Evolutionary conservation across 1,140 invertebrate genomes (phyloP), one percentile per base, ranked within the genome.

Genomic region (Medauroidea extradentata): DNA sequence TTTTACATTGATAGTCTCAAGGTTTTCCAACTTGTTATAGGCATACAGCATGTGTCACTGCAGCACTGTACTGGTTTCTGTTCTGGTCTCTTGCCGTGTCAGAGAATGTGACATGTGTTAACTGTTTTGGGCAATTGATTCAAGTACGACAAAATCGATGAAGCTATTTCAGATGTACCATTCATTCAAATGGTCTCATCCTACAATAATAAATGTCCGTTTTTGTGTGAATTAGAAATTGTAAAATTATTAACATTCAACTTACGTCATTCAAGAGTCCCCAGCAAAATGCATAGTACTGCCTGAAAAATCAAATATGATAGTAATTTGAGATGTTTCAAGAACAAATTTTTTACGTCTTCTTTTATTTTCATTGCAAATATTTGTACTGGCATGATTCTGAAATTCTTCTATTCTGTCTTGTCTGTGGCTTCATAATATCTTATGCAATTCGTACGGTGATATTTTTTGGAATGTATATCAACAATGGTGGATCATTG

Each of bases 211-310:
- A n/a, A n/a, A n/a, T n/a, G n/a, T n/a, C n/a, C n/a, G n/a, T 53
- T 19, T 65, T 64, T 16, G 29, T 53, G 9, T n/a, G 44, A 39
- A 63, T 68, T 57, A 58, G 63, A 69, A 16, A 68, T 59, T 41
- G 67, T 70, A 43, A 67, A 66, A 63, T 69, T 69, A 38, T 67
- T 67, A 43, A 68, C 66, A 59, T 69, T 68, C 38, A 74, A 50
- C 59, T 69, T 70, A 43, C 64, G 67, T 61, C 69, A 75, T 74
- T 27, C 59, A 60, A 53, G 66, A 69, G 41, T 68, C 63, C 18
- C 73, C 61, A 11, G 67, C 67, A 54, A 62, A 67, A 39, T 65
- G 48, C 57, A 56, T 38, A 75, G 41, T 19, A 73, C 71, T 34
- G 66, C 61, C 41, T 70, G 63, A 9, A 70, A n/a, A 46, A 57